A percentile compares a stretch with the other conserved stretches of the same genome.
Evolutionary conservation across 35 echinoderm and acorn worm genomes (phyloP).

Genomic region (Diadema setosum): DNA sequence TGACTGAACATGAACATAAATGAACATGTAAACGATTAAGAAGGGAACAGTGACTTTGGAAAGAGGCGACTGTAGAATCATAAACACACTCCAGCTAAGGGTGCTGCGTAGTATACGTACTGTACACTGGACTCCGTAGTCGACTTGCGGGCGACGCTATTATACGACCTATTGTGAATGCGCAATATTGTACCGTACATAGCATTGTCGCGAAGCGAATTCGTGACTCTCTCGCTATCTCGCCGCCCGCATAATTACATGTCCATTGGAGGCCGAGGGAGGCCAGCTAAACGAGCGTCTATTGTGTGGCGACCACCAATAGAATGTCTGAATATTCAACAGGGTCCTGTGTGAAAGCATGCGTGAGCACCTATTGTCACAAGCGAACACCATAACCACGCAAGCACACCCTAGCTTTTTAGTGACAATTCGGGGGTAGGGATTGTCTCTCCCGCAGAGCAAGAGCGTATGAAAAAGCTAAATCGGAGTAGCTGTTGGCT

Average conservation of each 20-base stretch:
- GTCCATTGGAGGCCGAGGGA: neutral
- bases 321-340: neutral
- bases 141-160: too few species aligned
- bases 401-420: neutral
- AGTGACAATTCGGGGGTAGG: neutral
- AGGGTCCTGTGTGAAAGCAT: conserved; percentile 1
- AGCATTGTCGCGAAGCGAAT: too few species aligned
- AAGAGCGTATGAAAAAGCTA: neutral
- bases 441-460: neutral
- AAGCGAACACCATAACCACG: neutral
- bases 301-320: neutral
- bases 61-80: too few species aligned
- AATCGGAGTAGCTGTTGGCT: neutral
- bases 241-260: neutral
- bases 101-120: too few species aligned
- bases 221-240: too few species aligned
- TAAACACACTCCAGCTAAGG: too few species aligned
- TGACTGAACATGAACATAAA: too few species aligned
- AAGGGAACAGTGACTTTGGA: too few species aligned
- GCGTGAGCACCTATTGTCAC: neutral
- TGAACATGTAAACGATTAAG: too few species aligned
- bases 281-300: neutral
- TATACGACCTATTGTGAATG: too few species aligned
- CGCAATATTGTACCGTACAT: too few species aligned
- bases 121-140: too few species aligned